Evolutionary conservation across 2,113 vertebrate genomes (phyloP).

Genomic region (Peromyscus californicus): DNA sequence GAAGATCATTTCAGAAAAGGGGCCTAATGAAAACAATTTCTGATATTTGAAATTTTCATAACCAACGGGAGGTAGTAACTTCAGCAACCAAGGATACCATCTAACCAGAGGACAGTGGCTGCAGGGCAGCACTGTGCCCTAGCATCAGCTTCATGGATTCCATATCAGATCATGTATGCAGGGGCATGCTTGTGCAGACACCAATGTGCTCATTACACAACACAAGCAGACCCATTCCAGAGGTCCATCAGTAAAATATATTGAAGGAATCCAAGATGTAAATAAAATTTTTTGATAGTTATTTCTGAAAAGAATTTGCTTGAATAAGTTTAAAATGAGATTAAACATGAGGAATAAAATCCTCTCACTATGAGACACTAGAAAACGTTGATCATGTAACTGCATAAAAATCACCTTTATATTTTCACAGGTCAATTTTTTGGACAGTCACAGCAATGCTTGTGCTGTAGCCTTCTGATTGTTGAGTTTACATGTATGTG

Average conservation of each 20-base stretch:
- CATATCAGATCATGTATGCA: not conserved
- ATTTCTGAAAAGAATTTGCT: conserved; percentile 32
- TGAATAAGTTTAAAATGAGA: not conserved
- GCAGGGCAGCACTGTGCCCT: not conserved
- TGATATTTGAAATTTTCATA: conserved; percentile 33
- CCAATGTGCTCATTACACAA: no score
- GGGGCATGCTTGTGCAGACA: fast-evolving
- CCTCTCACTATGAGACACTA: not conserved
- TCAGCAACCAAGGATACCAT: not conserved
- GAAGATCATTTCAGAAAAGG: not conserved
- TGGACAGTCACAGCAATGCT: not conserved
- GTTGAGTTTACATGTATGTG: not conserved
- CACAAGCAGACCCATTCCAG: not conserved
- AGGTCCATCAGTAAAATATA: not conserved
- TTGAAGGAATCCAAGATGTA: not conserved
- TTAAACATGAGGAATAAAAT: conserved; percentile 21
- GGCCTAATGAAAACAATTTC: not conserved
- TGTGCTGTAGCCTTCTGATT: not conserved
- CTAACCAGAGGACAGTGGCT: not conserved
- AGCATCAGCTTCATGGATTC: not conserved
- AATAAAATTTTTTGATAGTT: conserved; percentile 5
- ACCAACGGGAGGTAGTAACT: not conserved
- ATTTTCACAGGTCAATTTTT: not conserved
- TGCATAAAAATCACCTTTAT: not conserved
- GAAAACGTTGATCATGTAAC: not conserved